Evolutionary conservation across 2,888 invertebrate species (phyloP), one percentile per base, ranked within the genome.

Genomic region (Neoascia interrupta): DNA sequence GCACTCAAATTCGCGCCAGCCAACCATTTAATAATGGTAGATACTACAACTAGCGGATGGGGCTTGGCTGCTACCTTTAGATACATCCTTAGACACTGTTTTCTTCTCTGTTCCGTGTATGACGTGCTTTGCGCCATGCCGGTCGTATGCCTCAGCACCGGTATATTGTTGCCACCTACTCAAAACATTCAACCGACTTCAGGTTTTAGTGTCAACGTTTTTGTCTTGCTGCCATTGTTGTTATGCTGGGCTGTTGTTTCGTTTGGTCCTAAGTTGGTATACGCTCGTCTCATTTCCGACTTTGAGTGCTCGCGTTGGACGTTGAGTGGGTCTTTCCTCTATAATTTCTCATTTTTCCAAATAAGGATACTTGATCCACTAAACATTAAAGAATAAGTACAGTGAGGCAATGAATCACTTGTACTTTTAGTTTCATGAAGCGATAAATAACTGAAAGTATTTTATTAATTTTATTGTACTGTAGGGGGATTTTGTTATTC

Each of bases 201-300:
- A 37, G 64, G 54, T 37, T n/a, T n/a, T 34, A 53, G 10, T 63
- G 28, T 11, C 37, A 19, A 43, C 23, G 36, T 61, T 61, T 19
- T 13, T 16, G 34, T 37, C 21, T 23, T 39, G 26, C 49, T 60
- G 34, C 4, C 34, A 21, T 21, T 45, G 36, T 28, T 41, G 53
- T 53, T 11, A 45, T 64, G 37, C 53, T 53, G 31, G 43, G n/a
- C n/a, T n/a, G n/a, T n/a, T n/a, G n/a, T n/a, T n/a, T n/a, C n/a
- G n/a, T n/a, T n/a, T n/a, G n/a, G n/a, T n/a, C n/a, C n/a, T n/a
- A n/a, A n/a, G n/a, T n/a, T n/a, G 49, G 39, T 31, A 18, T 26
- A 53, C 23, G 43, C 53, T 64, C 43, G 41, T 64, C 43, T 64
- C 51, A 64, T 64, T 54, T 64, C 53, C 64, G 43, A 54, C 47